Conservation (phyloP, 2,797 vertebrate species). For the Onychomys arenicola region DNA sequence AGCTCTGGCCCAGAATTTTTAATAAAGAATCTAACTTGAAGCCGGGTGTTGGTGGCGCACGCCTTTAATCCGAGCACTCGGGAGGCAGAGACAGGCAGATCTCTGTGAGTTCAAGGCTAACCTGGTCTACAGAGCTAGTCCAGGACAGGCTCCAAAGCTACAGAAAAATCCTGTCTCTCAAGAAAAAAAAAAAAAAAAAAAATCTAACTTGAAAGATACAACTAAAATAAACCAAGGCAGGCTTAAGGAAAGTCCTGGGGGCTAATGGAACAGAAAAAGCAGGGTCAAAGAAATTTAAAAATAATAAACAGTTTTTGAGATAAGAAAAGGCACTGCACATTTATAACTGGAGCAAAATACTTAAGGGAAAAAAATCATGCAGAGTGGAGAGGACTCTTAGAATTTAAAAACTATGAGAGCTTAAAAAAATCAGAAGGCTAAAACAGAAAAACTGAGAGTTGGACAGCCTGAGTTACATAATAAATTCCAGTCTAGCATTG, state of each 20-base stretch:
- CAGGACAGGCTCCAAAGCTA: too few relatives aligned
- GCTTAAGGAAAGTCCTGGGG: too few relatives aligned
- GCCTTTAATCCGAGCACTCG: too few relatives aligned
- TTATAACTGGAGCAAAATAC: slow-evolving; percentile 22
- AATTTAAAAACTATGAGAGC: slow-evolving; percentile 58
- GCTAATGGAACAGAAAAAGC: not conserved
- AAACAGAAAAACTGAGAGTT: not conserved
- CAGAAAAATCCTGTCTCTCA: too few relatives aligned
- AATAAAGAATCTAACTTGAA: slow-evolving; percentile 43
- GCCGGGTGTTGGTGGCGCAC: too few relatives aligned
- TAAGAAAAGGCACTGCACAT: not conserved
- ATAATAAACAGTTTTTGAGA: slow-evolving; percentile 55
- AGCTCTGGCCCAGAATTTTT: not conserved
- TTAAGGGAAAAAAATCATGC: slow-evolving; percentile 8
- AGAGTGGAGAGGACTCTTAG: not conserved
- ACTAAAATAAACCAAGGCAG: slow-evolving; percentile 35
- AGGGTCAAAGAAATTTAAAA: slow-evolving; percentile 44
- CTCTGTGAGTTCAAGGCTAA: too few relatives aligned
- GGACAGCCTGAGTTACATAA: not conserved
- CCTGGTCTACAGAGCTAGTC: too few relatives aligned
- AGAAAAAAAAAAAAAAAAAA: too few relatives aligned
- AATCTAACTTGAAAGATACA: slow-evolving; percentile 33
- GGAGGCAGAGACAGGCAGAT: too few relatives aligned
- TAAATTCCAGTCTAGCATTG: not conserved
- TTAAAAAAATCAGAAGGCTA: not conserved